These are phyloP conservation scores for Plodia interpunctella DNA, from an alignment of 1,140 invertebrate species.

Conservation along the genomic window DNA sequence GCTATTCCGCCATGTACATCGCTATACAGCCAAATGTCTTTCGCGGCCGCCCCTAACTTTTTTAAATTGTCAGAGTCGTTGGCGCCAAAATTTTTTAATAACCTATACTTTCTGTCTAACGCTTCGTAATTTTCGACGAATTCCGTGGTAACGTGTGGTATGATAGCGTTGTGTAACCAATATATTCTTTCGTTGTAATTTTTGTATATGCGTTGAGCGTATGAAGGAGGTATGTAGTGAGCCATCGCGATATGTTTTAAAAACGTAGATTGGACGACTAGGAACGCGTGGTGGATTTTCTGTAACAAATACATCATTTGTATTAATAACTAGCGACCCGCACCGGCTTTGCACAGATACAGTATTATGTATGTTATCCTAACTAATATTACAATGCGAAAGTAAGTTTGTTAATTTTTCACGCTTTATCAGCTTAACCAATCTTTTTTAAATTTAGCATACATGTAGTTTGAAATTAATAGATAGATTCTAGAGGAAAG, in stretches of 20 bases:
- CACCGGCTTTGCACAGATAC: no score
- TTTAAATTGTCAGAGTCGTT: slow-evolving; percentile 36
- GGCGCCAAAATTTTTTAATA: slow-evolving; percentile 55
- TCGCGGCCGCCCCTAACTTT: slow-evolving; percentile 41
- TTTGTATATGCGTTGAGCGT: slow-evolving; percentile 44
- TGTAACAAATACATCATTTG: slow-evolving; percentile 32
- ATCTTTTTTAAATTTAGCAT: no score
- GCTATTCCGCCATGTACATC: slow-evolving; percentile 60
- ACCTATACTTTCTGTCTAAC: slow-evolving; percentile 59
- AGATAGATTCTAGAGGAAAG: no score
- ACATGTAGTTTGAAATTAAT: no score
- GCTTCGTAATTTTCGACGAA: slow-evolving; percentile 51
- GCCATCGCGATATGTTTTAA: slow-evolving; percentile 63
- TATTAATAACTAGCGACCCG: no score
- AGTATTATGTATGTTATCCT: no score
- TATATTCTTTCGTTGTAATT: slow-evolving; percentile 66
- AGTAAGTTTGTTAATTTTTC: no score
- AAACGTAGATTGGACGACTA: slow-evolving; percentile 67
- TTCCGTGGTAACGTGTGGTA: slow-evolving; percentile 41
- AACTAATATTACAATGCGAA: no score
- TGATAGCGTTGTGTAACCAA: slow-evolving; percentile 57
- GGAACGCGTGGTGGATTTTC: slow-evolving; percentile 70
- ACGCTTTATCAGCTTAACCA: no score
- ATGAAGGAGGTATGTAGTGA: slow-evolving; percentile 40
- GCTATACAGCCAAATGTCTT: slow-evolving; percentile 54